phyloP scores from a whole-genome alignment of 2,888 invertebrate genomes.

The Ernsta delagoae region DNA sequence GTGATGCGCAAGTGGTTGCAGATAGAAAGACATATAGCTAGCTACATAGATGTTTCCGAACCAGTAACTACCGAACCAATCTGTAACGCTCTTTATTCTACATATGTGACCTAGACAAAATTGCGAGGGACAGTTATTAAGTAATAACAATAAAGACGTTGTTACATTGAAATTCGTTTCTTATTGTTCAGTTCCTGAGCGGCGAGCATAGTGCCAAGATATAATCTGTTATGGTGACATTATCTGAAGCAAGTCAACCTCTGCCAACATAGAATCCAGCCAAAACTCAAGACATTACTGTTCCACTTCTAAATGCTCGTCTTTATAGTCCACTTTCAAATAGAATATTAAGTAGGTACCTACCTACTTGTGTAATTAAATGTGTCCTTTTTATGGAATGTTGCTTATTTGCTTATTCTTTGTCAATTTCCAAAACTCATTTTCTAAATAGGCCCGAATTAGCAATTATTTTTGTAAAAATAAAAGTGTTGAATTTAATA shows the following conservation, averaged over 20 bases:
- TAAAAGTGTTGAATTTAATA: slow-evolving; percentile 8
- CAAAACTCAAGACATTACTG: slow-evolving; percentile 67
- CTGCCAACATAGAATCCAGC: slow-evolving; percentile 73
- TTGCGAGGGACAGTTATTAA: no score
- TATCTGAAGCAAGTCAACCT: slow-evolving; percentile 63
- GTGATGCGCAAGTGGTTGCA: no score
- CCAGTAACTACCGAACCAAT: no score
- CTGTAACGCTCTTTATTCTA: no score
- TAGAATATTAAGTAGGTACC: no score
- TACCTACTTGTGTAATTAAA: no score
- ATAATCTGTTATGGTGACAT: slow-evolving; percentile 83
- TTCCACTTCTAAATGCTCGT: slow-evolving; percentile 56
- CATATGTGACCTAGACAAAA: no score
- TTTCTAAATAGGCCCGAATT: no score
- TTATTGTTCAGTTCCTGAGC: slow-evolving; percentile 64
- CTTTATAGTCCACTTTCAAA: slow-evolving; percentile 40
- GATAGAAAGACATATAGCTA: no score
- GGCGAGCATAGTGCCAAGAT: slow-evolving; percentile 73
- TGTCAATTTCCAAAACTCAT: no score
- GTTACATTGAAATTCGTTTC: slow-evolving; percentile 56
- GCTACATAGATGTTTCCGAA: no score
- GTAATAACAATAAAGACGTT: slow-evolving; percentile 50
- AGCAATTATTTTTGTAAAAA: neutral
- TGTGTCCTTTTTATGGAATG: no score
- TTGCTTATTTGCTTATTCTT: neutral